phyloP scores from a whole-genome alignment of 2,888 invertebrate species.

The Gandaritis pyraliata region DNA sequence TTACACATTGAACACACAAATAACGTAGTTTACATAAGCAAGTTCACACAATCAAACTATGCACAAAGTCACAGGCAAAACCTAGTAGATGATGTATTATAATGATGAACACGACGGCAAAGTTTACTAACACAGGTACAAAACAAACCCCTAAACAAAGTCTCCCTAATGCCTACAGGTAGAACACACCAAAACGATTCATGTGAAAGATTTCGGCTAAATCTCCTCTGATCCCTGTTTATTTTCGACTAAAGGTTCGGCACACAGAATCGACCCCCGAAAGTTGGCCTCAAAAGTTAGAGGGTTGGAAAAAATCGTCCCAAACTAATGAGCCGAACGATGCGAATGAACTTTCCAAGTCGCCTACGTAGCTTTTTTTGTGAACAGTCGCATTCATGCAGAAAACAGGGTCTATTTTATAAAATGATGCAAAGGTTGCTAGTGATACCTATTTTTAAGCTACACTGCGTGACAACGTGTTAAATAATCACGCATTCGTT shows the following conservation, averaged over 20 bases:
- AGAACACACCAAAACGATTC: conserved; percentile 45
- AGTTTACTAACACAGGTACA: conserved; percentile 3
- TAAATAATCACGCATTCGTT: too few species aligned
- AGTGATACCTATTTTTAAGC: neutral
- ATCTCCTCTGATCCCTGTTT: conserved; percentile 63
- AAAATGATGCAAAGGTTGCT: too few species aligned
- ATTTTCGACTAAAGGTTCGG: conserved; percentile 57
- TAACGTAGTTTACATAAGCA: too few species aligned
- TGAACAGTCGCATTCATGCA: conserved; percentile 28
- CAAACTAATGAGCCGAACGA: conserved; percentile 73
- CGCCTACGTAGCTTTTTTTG: conserved; percentile 49
- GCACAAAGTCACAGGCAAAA: too few species aligned
- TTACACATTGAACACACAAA: too few species aligned
- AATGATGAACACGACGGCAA: neutral
- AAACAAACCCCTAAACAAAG: conserved; percentile 26
- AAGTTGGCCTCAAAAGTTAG: conserved; percentile 62
- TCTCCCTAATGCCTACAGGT: conserved; percentile 24
- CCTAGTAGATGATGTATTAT: too few species aligned
- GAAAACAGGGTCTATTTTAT: conserved; percentile 5
- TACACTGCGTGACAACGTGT: too few species aligned
- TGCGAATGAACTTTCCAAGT: conserved; percentile 71
- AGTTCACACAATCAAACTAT: too few species aligned
- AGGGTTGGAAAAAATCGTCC: conserved; percentile 67
- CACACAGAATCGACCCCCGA: conserved; percentile 51
- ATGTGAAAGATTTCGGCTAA: conserved; percentile 58